These are phyloP conservation scores for Cyphomyrus plagiostoma DNA, from an alignment of 2,113 vertebrate species.

Conservation along the genomic window DNA sequence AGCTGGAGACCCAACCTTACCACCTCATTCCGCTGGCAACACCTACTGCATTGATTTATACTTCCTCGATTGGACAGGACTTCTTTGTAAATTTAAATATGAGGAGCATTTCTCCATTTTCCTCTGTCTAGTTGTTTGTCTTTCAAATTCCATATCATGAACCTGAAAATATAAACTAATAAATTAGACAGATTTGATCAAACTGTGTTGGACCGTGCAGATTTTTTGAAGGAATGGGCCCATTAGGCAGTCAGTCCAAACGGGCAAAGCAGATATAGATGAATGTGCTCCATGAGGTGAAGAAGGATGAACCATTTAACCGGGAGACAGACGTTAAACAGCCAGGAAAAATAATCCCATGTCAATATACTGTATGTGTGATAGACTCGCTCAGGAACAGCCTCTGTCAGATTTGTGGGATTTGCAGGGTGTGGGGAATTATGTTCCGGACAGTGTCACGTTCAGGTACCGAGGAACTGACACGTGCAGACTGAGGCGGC, in stretches of 20 bases:
- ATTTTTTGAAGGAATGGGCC: neutral
- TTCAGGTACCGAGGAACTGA: neutral
- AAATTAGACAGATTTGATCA: neutral
- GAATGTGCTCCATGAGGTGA: neutral
- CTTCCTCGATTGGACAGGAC: neutral
- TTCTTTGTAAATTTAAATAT: neutral
- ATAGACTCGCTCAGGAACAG: neutral
- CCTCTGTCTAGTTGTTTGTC: neutral
- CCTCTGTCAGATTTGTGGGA: neutral
- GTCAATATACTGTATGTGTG: neutral
- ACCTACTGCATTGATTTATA: neutral
- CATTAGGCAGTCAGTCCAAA: neutral
- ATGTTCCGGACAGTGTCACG: neutral
- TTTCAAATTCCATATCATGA: neutral
- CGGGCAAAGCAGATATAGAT: neutral
- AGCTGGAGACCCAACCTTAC: neutral
- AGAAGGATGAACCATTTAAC: slow-evolving; percentile 16
- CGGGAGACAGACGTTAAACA: slow-evolving; percentile 8
- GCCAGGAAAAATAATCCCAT: slow-evolving; percentile 8
- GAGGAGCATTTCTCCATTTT: neutral
- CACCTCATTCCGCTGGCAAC: neutral
- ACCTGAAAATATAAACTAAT: neutral
- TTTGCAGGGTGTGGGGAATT: neutral
- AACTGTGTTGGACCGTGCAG: neutral
- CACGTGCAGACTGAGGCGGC: neutral